Evolutionary conservation across 2,113 vertebrate genomes (phyloP).

Genomic region (Girardinichthys multiradiatus): DNA sequence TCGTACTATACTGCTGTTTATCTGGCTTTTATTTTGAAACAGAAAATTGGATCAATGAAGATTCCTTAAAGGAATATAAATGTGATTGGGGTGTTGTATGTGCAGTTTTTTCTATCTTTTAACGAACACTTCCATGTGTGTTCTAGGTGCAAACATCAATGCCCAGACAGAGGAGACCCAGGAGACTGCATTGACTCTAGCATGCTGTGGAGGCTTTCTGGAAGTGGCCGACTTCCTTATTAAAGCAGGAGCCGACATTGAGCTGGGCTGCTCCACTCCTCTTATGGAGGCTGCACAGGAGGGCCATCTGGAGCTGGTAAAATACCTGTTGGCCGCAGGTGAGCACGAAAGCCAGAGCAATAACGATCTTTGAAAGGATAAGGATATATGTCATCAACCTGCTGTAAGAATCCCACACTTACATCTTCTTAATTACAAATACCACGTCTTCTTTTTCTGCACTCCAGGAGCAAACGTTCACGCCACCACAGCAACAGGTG

Average conservation of each 20-base stretch:
- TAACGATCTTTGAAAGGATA: background rate
- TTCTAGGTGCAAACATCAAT: conserved; percentile 96
- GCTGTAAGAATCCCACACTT: background rate
- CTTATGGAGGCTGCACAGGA: conserved; percentile 99
- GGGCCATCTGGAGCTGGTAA: conserved; percentile 96
- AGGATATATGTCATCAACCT: background rate
- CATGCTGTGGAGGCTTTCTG: conserved; percentile 97
- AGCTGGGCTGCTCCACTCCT: conserved; percentile 97
- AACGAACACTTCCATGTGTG: background rate
- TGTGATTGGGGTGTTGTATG: background rate
- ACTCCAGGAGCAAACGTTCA: conserved; percentile 93
- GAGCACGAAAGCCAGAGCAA: conserved; percentile 25
- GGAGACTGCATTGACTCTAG: conserved; percentile 95
- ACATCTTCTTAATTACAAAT: background rate
- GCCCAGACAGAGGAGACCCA: conserved; percentile 99
- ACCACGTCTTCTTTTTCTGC: conserved; percentile 8
- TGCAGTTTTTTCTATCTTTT: background rate
- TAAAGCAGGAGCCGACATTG: conserved; percentile 97
- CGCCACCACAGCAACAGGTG: conserved; percentile 97
- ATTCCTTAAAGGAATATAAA: background rate
- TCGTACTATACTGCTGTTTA: background rate
- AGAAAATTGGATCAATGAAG: background rate
- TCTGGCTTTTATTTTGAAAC: background rate
- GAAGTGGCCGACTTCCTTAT: conserved; percentile 99
- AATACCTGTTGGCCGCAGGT: conserved; percentile 97